Conservation (phyloP, 1,140 invertebrate genomes). For the Paraescarpia echinospica region DNA sequence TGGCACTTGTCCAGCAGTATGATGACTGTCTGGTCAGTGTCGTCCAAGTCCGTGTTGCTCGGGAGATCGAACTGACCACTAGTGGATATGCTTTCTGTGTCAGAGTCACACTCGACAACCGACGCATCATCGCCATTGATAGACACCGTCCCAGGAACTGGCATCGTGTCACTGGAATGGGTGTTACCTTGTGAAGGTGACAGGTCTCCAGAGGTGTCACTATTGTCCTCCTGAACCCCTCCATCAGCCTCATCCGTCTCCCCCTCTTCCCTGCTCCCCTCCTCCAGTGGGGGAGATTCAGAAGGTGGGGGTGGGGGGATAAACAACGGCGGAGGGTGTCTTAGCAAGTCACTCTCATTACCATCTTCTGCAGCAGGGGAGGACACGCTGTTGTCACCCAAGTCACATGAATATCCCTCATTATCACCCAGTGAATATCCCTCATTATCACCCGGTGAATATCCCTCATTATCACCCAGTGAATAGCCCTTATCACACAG, state of each 20-base stretch:
- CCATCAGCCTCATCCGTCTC: not conserved
- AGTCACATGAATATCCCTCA: not conserved
- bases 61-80: not conserved
- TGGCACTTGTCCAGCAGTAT: not conserved
- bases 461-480: not conserved
- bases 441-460: not conserved
- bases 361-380: too few species aligned
- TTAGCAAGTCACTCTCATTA: not conserved
- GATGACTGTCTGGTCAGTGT: not conserved
- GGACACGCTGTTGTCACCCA: too few species aligned
- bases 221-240: not conserved
- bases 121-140: not conserved
- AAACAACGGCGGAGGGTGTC: not conserved
- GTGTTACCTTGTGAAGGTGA: not conserved
- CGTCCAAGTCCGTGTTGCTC: not conserved
- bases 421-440: not conserved
- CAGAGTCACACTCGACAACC: not conserved
- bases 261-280: not conserved
- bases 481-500: not conserved
- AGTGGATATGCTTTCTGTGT: not conserved
- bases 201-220: not conserved
- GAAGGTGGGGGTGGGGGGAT: not conserved
- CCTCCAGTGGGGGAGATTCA: constrained; percentile 4
- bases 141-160: not conserved
- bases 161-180: not conserved